Evolutionary conservation across 2,888 invertebrate genomes (phyloP), one percentile per base, ranked within the genome.

Genomic region (Aspidiotus rigidus): DNA sequence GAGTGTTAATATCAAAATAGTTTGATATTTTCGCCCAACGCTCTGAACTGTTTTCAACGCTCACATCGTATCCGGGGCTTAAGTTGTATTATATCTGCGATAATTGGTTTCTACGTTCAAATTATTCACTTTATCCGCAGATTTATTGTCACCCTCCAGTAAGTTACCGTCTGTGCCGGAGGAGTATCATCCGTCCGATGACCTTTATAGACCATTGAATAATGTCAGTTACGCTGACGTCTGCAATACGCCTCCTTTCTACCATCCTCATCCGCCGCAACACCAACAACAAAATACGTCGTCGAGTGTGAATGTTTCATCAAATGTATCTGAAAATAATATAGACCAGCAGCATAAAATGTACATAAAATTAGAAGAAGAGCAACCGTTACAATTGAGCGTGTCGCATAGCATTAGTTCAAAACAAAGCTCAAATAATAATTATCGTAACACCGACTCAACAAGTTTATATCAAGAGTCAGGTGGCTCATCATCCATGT

Each of bases 161-260:
- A 83, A 82, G 76, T 76, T 85, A 72, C 82, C 85, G 40, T 79
- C 85, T 7, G 84, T 85, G 70, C 84, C 84, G 72, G 85, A 85
- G 78, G 85, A 85, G 71, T 72, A 72, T 62, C 71, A 72, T 17
- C 62, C 69, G 13, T 62, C 69, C 28, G 69, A 69, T 39, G 69
- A 69, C 40, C 40, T 69, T 7, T 69, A 69, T 15, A 62, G 62
- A 42, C 63, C 69, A 42, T 57, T 69, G 56, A 28, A 28, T 28
- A 69, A 63, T n/a, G 62, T 69, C 3, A 62, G 57, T 54, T 69
- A 69, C 57, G 56, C 62, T 15, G 69, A 69, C 39, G 62, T 69
- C 15, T 62, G 62, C 7, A 39, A 28, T n/a, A 39, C 62, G 11
- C 56, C 69, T 15, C 11, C 63, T 7, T 62, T 62, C 39, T 62